Conservation (phyloP, 2,797 vertebrate genomes). For the Rousettus madagascariensis region DNA sequence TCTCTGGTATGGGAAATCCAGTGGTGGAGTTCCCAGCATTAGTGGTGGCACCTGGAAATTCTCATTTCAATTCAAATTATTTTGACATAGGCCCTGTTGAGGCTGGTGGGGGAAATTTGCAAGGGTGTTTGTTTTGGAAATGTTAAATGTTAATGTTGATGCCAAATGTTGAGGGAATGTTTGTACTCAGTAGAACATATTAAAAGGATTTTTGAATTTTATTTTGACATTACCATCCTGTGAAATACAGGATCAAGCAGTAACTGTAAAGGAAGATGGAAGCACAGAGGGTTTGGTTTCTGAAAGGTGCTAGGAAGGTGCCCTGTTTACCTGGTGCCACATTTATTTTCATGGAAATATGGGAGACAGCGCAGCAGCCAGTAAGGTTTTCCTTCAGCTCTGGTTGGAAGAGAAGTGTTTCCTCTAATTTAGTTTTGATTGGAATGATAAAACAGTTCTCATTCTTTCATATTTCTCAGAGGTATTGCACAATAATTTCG, state of each 20-base stretch:
- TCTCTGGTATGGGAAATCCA: neutral
- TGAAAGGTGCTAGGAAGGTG: neutral
- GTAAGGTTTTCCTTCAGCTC: neutral
- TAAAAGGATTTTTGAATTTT: neutral
- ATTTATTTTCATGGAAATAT: neutral
- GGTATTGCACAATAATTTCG: neutral
- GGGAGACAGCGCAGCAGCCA: neutral
- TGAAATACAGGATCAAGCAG: neutral
- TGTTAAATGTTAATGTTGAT: neutral
- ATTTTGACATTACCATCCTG: neutral
- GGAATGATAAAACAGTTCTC: neutral
- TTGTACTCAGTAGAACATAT: neutral
- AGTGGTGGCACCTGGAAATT: neutral
- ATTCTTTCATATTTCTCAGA: neutral
- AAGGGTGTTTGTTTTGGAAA: neutral
- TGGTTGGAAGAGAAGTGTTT: neutral
- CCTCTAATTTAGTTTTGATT: neutral
- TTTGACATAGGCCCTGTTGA: neutral
- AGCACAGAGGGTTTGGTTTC: neutral
- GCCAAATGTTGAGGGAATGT: neutral
- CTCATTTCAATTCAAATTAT: neutral
- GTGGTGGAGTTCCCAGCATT: neutral
- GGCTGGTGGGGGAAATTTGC: neutral
- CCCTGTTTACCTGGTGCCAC: neutral
- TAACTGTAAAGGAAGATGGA: neutral